A percentile compares a stretch with the other conserved stretches of the same genome.
Conservation (phyloP, 2,888 invertebrate genomes). For the Copidosoma aretas region DNA sequence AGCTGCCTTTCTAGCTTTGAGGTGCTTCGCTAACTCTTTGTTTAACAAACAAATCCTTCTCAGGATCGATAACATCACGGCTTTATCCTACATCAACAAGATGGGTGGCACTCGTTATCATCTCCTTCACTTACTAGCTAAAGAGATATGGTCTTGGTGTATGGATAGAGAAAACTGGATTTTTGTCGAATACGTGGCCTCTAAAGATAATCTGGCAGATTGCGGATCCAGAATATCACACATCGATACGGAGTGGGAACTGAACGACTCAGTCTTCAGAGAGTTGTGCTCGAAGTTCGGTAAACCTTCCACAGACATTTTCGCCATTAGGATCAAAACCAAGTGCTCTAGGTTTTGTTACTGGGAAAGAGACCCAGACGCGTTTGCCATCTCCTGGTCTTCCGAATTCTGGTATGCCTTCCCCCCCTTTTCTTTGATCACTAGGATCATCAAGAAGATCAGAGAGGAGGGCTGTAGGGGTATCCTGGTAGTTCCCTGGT, state of each 20-base stretch:
- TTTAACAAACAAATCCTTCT: no score
- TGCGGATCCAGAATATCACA: no score
- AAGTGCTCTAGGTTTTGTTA: constrained; percentile 39
- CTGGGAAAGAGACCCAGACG: constrained; percentile 28
- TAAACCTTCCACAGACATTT: constrained; percentile 29
- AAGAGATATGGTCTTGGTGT: no score
- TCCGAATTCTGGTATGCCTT: constrained; percentile 37
- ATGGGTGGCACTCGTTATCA: no score
- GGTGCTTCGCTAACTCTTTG: no score
- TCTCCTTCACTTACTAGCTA: no score
- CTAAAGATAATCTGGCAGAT: no score
- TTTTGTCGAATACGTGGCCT: no score
- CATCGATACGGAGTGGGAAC: constrained; percentile 25
- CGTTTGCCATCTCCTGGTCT: constrained; percentile 37
- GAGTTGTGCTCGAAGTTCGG: constrained; percentile 4
- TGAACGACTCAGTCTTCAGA: background rate
- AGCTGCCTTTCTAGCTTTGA: no score
- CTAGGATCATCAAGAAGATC: constrained; percentile 30
- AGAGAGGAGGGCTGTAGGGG: constrained; percentile 25
- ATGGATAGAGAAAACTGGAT: no score
- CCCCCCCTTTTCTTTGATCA: constrained; percentile 34
- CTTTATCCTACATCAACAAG: no score
- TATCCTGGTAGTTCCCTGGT: constrained; percentile 32
- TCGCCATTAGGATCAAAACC: constrained; percentile 35
- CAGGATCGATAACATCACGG: no score